Evolutionary conservation across 2,113 vertebrate genomes (phyloP), one percentile per base, ranked within the genome.

Genomic region (Lagenorhynchus albirostris): DNA sequence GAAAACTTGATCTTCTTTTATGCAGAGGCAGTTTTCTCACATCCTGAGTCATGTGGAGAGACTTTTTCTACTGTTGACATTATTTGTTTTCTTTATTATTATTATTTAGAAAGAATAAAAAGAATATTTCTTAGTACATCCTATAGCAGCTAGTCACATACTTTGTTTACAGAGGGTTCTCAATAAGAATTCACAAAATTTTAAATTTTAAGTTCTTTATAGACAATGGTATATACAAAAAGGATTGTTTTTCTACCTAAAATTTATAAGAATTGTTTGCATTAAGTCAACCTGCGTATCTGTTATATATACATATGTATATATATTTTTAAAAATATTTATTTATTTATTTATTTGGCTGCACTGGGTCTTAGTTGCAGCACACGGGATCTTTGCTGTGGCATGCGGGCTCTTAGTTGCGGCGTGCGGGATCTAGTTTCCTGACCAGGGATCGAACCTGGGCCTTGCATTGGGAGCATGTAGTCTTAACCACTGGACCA

Each of bases 131-230:
- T 95, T 58, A 68, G 62, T 68, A 55, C 63, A 36, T 95, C 14
- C 25, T 38, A 38, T 15, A 92, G 23, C 36, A 83, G 58, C n/a
- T 73, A 89, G 21, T 38, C 36, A 58, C 0, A 0, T 87, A 36
- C 55, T 70, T 89, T 97, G 83, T 88, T 93, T 91, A 47, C 36
- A 86, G 71, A 83, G 13, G 11, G 6, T 91, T 88, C 55, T 82
- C 44, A 76, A 26, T 67, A 81, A 86, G 94, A 95, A 68, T 70
- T 94, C 38, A 89, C n/a, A 87, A 70, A 95, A 91, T 93, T 76
- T 76, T 82, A 74, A 91, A 76, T 81, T 90, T 92, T 55, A 63
- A 68, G 55, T n/a, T 83, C 68, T 89, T 70, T 96, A 36, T 80
- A 84, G 38, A 60, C 10, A 74, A 21, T 63, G 26, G 20, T 70